Evolutionary conservation across 1,140 invertebrate genomes (phyloP).

Genomic region (Condylostylus longicornis): DNA sequence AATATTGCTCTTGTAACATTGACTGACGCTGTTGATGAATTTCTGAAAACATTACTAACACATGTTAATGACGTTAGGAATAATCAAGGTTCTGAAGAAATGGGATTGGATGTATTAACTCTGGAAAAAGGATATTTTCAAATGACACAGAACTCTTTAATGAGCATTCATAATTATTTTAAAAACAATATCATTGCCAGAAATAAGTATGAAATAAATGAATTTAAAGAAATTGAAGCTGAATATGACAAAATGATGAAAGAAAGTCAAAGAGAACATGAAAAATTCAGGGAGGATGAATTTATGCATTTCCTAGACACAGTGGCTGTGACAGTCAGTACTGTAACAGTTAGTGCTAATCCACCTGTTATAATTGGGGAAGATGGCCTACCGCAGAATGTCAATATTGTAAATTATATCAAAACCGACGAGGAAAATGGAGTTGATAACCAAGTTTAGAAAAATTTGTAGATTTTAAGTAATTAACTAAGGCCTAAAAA

Average conservation of each 20-base stretch:
- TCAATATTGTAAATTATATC: too few species aligned
- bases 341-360: slow-evolving; percentile 10
- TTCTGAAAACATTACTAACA: slow-evolving; percentile 18
- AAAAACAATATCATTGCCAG: slow-evolving; percentile 27
- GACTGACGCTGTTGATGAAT: slow-evolving; percentile 24
- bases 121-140: slow-evolving; percentile 22
- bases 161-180: slow-evolving; percentile 28
- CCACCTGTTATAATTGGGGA: too few species aligned
- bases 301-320: slow-evolving; percentile 23
- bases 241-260: slow-evolving; percentile 31
- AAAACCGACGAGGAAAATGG: too few species aligned
- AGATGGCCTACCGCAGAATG: too few species aligned
- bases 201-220: slow-evolving; percentile 22
- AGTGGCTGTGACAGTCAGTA: slow-evolving; percentile 11
- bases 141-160: slow-evolving; percentile 21
- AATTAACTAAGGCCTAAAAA: too few species aligned
- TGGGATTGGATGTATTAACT: slow-evolving; percentile 9
- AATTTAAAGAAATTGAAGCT: slow-evolving; percentile 23
- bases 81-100: slow-evolving; percentile 10
- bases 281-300: slow-evolving; percentile 17
- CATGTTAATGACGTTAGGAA: slow-evolving; percentile 7
- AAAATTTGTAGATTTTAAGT: too few species aligned
- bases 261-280: slow-evolving; percentile 27
- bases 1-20: slow-evolving; percentile 23
- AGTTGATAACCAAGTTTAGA: too few species aligned